Base-by-base conservation (phyloP, 2,113 vertebrate species). In the Pionites leucogaster region DNA sequence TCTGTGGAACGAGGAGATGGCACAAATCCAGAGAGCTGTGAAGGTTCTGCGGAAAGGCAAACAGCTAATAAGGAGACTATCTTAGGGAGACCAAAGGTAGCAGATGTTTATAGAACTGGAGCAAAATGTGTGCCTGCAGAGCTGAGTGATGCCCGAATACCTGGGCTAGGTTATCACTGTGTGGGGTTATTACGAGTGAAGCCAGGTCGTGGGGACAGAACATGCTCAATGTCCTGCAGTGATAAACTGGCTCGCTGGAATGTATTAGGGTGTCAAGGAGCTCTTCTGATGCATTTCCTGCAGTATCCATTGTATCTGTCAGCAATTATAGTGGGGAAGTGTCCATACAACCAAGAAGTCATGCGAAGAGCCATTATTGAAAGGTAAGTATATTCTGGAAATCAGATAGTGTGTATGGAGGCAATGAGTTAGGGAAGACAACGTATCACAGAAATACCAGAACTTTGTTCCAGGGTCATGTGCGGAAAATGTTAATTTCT, bases 211-310 rank as follows among this genome's bases (percentile, higher is more conserved):
- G 99, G 99, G 42, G 98, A 99, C 75, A 98, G 98, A 22, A 99
- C 99, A 0, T 91, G 98, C 59, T 99, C 99, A 31, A 99, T 99
- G 95, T 99, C 99, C 89, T 99, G 99, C 97, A 99, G 99, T 11
- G 99, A 99, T 96, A 99, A 99, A 94, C 72, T 99, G 91, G 98
- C 98, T 49, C 98, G 98, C 46, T 99, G 99, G 99, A 98, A 98
- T 3, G 98, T 99, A 53, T 96, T 99, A 8, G 99, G 99, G 31
- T 99, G 99, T 95, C 99, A 99, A 88, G 99, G 99, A 3, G 99
- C 99, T 15, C 98, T 99, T 76, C 96, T 99, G 85, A 98, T 98
- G 97, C 99, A 99, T 93, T 99, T 99, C 96, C 97, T 99, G 28
- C 98, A 99, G 92, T 96, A 96, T 88, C 99, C 99, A 2, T 63